These are phyloP conservation scores for Caiman crocodilus DNA, from an alignment of 2,797 vertebrate species.

Conservation along the genomic window DNA sequence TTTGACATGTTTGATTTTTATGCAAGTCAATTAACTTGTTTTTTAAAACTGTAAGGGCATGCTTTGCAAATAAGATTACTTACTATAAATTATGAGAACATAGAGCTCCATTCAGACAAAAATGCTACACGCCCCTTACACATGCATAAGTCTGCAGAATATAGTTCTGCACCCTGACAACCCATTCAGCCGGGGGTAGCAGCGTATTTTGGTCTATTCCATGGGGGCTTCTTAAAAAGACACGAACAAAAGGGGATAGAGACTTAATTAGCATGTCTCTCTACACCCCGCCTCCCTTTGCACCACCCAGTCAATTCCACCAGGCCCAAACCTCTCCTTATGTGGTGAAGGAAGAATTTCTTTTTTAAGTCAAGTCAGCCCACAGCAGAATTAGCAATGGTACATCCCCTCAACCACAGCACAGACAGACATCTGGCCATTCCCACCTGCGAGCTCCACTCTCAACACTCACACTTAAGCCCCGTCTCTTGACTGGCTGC, in stretches of 20 bases:
- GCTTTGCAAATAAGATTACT: conserved; percentile 88
- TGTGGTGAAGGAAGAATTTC: conserved; percentile 62
- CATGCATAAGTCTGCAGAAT: conserved; percentile 80
- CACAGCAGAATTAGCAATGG: conserved; percentile 72
- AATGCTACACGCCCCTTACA: conserved; percentile 82
- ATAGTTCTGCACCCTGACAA: conserved; percentile 79
- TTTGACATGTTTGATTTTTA: conserved; percentile 86
- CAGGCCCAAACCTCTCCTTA: conserved; percentile 65
- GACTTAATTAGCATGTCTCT: conserved; percentile 72
- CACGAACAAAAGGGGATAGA: conserved; percentile 72
- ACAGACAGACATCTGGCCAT: conserved; percentile 71
- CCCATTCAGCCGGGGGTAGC: conserved; percentile 66
- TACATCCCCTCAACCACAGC: conserved; percentile 69
- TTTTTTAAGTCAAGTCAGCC: conserved; percentile 67
- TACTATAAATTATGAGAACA: conserved; percentile 87
- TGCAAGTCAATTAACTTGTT: conserved; percentile 86
- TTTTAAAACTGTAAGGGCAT: conserved; percentile 85
- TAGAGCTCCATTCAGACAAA: conserved; percentile 85
- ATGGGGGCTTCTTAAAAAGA: conserved; percentile 73
- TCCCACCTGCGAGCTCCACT: conserved; percentile 72
- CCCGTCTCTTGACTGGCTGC: background rate
- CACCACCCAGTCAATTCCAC: conserved; percentile 69
- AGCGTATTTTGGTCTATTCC: conserved; percentile 79
- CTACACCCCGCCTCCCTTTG: conserved; percentile 58
- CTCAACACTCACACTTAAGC: conserved; percentile 48